Conservation (phyloP, 2,113 vertebrate genomes). For the Limanda limanda region DNA sequence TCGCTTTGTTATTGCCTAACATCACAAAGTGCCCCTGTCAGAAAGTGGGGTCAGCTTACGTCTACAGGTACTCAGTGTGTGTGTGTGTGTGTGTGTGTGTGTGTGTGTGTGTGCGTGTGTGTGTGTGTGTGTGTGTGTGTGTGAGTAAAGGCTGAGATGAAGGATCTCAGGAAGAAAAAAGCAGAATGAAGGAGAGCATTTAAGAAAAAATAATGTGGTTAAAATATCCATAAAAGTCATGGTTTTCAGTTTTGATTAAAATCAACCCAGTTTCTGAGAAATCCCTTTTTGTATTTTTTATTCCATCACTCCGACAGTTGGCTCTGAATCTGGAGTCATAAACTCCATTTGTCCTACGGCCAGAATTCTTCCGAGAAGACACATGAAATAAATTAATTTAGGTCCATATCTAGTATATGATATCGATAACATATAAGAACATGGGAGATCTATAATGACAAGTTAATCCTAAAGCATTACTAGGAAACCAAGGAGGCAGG, state of each 20-base stretch:
- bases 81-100: neutral
- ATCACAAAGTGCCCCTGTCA: constrained; percentile 25
- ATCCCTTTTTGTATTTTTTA: too few species aligned
- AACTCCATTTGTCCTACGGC: neutral
- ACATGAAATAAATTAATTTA: neutral
- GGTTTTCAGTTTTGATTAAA: neutral
- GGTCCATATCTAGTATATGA: neutral
- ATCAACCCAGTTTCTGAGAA: neutral
- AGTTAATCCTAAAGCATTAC: too few species aligned
- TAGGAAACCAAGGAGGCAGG: too few species aligned
- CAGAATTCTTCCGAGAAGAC: neutral
- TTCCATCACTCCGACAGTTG: neutral
- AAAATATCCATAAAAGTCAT: neutral
- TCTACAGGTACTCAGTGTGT: neutral
- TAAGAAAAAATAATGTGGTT: neutral
- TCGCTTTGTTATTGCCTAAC: constrained; percentile 36
- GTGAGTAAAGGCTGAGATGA: neutral
- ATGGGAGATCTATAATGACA: too few species aligned
- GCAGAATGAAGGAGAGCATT: neutral
- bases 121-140: neutral
- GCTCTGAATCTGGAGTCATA: neutral
- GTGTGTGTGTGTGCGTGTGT: neutral
- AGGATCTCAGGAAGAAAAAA: neutral
- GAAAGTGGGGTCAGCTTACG: constrained; percentile 4
- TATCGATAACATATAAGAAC: too few species aligned